These are phyloP conservation scores for Paraplagusia blochii DNA, from an alignment of 2,113 vertebrate genomes.

Conservation along the genomic window DNA sequence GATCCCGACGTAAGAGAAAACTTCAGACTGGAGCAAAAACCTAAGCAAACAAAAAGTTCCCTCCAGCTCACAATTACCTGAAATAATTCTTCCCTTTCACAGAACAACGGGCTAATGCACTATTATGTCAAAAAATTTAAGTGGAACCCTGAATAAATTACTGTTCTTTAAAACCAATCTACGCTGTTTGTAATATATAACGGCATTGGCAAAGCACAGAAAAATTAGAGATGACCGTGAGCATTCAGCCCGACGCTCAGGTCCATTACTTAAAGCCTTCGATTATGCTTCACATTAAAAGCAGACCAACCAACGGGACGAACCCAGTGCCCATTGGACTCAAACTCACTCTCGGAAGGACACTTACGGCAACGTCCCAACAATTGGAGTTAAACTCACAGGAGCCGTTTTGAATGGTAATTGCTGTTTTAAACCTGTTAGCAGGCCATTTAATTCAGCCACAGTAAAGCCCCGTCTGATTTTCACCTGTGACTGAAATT, in stretches of 20 bases:
- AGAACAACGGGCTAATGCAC: background rate
- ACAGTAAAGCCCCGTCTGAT: constrained; percentile 6
- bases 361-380: background rate
- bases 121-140: constrained; percentile 22
- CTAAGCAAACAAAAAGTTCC: no score
- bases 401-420: constrained; percentile 10
- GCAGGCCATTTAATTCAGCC: background rate
- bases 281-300: background rate
- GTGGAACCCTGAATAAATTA: constrained; percentile 21
- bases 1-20: no score
- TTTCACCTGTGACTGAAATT: constrained; percentile 17
- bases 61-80: no score
- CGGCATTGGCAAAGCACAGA: constrained; percentile 10
- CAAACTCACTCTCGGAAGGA: background rate
- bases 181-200: constrained; percentile 20
- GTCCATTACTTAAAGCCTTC: no score
- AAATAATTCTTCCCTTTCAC: no score
- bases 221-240: no score
- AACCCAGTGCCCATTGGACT: background rate
- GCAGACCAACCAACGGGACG: background rate
- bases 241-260: no score
- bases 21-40: no score
- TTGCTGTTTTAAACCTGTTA: constrained; percentile 9
- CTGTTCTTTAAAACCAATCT: constrained; percentile 24
- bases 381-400: constrained; percentile 7